Conservation (phyloP, 1,140 invertebrate species). For the Oedothorax gibbosus region DNA sequence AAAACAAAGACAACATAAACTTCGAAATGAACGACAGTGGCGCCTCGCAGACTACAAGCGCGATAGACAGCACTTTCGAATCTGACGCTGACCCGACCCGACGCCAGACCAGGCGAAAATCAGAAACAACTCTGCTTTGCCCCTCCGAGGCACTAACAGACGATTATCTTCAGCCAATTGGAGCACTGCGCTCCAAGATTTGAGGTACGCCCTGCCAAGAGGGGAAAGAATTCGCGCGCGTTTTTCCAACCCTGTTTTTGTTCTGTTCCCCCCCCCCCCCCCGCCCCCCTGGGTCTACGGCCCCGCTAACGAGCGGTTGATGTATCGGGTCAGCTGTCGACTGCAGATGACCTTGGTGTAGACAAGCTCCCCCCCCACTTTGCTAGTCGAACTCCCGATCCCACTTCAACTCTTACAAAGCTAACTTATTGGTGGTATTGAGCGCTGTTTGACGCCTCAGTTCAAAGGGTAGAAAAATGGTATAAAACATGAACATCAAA, state of each 20-base stretch:
- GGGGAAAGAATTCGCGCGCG: conserved; percentile 11
- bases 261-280: background rate
- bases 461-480: too few species aligned
- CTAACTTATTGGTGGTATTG: too few species aligned
- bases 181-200: conserved; percentile 37
- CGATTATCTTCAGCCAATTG: conserved; percentile 58
- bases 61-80: background rate
- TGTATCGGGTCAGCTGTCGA: conserved; percentile 57
- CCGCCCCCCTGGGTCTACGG: conserved; percentile 41
- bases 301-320: conserved; percentile 58
- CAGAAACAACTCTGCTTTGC: background rate
- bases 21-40: background rate
- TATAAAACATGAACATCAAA: too few species aligned
- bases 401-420: too few species aligned
- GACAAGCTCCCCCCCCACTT: conserved; percentile 21
- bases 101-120: conserved; percentile 16
- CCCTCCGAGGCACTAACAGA: conserved; percentile 42
- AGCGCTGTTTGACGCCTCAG: too few species aligned
- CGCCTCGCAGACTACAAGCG: background rate
- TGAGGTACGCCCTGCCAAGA: conserved; percentile 30
- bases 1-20: background rate
- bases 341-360: conserved; percentile 49
- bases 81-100: conserved; percentile 43
- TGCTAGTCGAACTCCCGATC: too few species aligned
- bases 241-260: conserved; percentile 20